Base-by-base conservation (phyloP, 1,140 invertebrate genomes). In the Palaemon carinicauda region DNA sequence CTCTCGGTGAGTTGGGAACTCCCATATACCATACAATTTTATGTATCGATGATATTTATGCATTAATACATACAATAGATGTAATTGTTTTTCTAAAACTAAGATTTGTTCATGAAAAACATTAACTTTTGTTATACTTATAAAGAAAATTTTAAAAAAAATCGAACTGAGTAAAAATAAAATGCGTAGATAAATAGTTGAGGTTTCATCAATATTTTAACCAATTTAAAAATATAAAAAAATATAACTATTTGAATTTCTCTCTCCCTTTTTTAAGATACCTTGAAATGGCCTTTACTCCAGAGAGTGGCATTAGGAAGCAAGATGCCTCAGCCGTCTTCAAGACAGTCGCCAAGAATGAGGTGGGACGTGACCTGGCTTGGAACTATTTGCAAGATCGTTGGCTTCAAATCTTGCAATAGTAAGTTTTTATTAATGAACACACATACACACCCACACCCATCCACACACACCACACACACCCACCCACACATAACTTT, bases 251-350 rank as follows among this genome's bases (percentile, higher is more conserved):
- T 41, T 4, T 17, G 7, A n/a, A 77, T 21, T 29, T 53, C 31
- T 3, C 7, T 4, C 21, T 77, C 7, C 0, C 21, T 77, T 14
- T n/a, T 74, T n/a, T 2, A 50, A 83, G 82, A 52, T 83, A 83
- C 82, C 82, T 83, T 3, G 82, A 83, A 7, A 83, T 75, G 82
- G 82, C 82, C 10, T 83, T 83, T 73, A 83, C 82, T 14, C 51
- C 24, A 21, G 71, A 29, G 27, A 77, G 82, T 41, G 82, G 82
- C 29, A 95, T 96, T 81, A 93, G 95, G 12, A 93, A 93, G 24
- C 95, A 96, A 91, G 95, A 96, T 91, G 92, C 93, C 4, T 91
- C 90, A 19, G 91, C 90, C 24, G 94, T 95, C 0, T 95, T 96
- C 88, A 90, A 91, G 9, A 90, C 93, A 0, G 94, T 97, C 0